phyloP scores from a whole-genome alignment of 2,797 vertebrate genomes.

The Lophotriccus pileatus region DNA sequence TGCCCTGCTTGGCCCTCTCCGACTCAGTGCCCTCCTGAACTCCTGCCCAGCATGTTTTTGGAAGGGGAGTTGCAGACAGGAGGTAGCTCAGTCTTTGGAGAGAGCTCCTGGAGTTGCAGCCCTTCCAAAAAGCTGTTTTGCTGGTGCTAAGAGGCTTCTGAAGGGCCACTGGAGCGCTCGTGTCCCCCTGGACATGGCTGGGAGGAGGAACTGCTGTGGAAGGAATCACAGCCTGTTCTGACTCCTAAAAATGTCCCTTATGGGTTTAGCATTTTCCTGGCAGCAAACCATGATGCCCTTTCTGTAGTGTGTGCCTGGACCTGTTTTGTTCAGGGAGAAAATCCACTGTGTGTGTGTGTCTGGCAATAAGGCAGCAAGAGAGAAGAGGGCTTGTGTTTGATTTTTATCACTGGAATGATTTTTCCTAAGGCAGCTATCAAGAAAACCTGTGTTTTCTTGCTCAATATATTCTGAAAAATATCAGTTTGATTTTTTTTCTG shows the following conservation, averaged over 20 bases:
- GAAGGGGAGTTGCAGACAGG: neutral
- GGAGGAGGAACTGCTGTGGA: neutral
- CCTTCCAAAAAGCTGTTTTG: neutral
- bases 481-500: neutral
- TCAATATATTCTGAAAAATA: neutral
- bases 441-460: neutral
- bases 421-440: neutral
- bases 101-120: neutral
- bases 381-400: neutral
- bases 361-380: neutral
- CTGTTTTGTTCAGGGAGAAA: neutral
- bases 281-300: neutral
- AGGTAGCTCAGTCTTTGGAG: neutral
- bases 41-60: neutral
- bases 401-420: neutral
- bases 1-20: neutral
- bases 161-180: rapidly evolving
- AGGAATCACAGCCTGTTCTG: neutral
- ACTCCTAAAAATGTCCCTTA: neutral
- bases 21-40: neutral
- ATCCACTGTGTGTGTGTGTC: neutral
- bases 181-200: neutral
- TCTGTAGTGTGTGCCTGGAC: neutral
- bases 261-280: neutral
- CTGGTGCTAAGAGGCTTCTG: neutral